Base-by-base conservation (phyloP, 64 coral and sea anemone genomes). In the Pachyseris speciosa region DNA sequence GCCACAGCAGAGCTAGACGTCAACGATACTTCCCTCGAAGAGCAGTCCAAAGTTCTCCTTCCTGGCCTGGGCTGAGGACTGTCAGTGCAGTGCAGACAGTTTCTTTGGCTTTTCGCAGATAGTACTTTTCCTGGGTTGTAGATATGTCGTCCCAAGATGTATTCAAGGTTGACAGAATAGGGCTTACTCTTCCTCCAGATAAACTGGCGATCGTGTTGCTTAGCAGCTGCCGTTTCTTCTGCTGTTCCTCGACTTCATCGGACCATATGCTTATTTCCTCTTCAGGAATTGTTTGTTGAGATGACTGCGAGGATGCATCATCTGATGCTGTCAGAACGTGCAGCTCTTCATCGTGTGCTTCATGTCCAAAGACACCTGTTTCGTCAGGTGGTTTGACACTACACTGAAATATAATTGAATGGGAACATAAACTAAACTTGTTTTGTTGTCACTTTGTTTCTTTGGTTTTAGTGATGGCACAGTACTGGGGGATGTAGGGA, bases 101-200 rank as follows among this genome's bases (percentile, higher is more conserved):
- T 11, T 74, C 71, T 24, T 16, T 74, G 19, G 71, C 42, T 24
- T 74, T 74, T 40, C 40, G 16, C 28, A 48, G 7, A 24, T 67
- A 67, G 29, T 67, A 67, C 9, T 28, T 3, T 67, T 61, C 4
- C 13, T 67, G 25, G 26, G 64, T 74, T 27, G 9, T 47, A 25
- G 71, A 48, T 40, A 74, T 47, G n/a, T 74, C 71, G 28, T 81
- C 77, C 77, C 77, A 81, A 4, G 49, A 36, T 7, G 77, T 60
- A 12, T 81, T 81, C 2, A 81, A 24, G 5, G n/a, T 74, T 3
- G 41, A 74, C 71, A 47, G 28, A 11, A 74, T 5, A 16, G 71
- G 71, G 22, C 71, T 74, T 20, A 10, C 20, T 17, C 42, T 22
- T 28, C 71, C 71, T 48, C 40, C 40, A 5, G n/a, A 2, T 1